Conservation (phyloP, 2,888 invertebrate genomes). For the Ichneumoninae sp. region DNA sequence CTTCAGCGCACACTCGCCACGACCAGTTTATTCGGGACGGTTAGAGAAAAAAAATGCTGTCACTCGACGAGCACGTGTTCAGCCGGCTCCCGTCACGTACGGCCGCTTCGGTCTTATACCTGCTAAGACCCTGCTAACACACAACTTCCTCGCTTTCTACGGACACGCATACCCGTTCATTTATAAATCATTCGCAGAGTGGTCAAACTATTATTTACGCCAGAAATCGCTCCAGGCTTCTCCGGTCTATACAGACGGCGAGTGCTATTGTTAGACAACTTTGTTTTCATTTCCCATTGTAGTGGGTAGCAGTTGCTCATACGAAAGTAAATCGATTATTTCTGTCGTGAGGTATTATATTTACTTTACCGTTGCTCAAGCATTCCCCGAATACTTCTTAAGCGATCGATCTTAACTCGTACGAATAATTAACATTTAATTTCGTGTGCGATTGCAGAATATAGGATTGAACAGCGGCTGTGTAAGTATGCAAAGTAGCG, state of each 20-base stretch:
- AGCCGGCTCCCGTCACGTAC: conserved; percentile 35
- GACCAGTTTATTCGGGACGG: conserved; percentile 69
- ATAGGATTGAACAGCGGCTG: not conserved
- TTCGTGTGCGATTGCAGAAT: not conserved
- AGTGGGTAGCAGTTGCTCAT: not conserved
- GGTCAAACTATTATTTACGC: not conserved
- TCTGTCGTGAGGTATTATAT: not conserved
- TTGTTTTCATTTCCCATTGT: not conserved
- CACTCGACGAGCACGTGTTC: conserved; percentile 80
- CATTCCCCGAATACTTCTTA: not conserved
- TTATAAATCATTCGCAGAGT: not conserved
- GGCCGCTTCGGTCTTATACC: not conserved
- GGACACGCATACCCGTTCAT: not conserved
- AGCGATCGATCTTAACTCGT: not conserved
- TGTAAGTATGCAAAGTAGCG: not conserved
- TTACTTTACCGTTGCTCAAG: not conserved
- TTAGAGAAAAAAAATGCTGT: conserved; percentile 69
- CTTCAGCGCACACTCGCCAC: conserved; percentile 26
- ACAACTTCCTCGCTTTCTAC: not conserved
- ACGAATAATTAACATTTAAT: not conserved
- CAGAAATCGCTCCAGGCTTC: not conserved
- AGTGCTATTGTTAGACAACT: not conserved
- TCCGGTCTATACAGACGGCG: not conserved
- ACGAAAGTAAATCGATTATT: not conserved
- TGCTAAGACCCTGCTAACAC: not conserved